phyloP scores from a whole-genome alignment of 1,140 invertebrate genomes.

The Lepidurus couesii region DNA sequence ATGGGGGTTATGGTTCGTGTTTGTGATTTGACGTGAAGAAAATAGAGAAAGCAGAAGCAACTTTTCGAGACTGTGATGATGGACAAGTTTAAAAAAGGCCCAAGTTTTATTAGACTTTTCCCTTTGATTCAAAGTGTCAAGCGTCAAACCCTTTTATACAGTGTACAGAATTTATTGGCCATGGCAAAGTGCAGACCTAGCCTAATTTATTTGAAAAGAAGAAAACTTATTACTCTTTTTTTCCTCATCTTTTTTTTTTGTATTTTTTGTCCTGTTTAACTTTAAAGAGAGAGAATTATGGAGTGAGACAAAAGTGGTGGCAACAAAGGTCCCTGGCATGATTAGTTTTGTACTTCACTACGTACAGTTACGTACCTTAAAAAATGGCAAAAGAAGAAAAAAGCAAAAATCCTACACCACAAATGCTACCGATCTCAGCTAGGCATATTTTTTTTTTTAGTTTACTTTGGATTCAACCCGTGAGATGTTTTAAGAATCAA shows the following conservation, averaged over 20 bases:
- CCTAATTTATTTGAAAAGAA: constrained; percentile 19
- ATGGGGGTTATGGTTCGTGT: not conserved
- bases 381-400: not conserved
- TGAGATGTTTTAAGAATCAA: not conserved
- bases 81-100: not conserved
- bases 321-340: not conserved
- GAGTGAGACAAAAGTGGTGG: constrained; percentile 12
- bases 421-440: constrained; percentile 21
- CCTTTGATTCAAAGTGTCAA: not conserved
- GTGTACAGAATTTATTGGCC: constrained; percentile 22
- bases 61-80: not conserved
- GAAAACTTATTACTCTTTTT: constrained; percentile 17
- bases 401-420: not conserved
- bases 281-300: not conserved
- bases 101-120: not conserved
- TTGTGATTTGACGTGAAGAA: not conserved
- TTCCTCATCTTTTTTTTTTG: not conserved
- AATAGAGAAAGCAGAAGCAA: not conserved
- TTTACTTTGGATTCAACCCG: not conserved
- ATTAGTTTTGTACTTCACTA: not conserved
- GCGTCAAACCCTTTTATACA: not conserved
- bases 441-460: not conserved
- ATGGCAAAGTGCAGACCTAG: constrained; percentile 17
- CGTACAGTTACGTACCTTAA: not conserved
- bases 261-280: not conserved